Conservation (phyloP, 2,113 vertebrate species). For the Pterocles gutturalis region DNA sequence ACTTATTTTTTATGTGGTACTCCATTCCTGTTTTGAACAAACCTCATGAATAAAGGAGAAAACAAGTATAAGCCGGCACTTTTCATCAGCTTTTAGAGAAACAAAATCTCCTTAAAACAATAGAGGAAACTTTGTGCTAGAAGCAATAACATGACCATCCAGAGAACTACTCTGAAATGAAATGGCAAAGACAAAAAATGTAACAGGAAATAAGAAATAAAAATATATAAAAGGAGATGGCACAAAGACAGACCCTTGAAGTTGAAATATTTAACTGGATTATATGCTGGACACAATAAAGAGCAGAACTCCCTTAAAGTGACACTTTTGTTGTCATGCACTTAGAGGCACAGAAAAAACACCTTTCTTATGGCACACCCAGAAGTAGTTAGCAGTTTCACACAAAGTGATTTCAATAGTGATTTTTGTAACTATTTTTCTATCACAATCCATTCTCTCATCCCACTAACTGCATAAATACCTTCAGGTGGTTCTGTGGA, state of each 20-base stretch:
- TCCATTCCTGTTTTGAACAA: background rate
- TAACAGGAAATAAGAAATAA: background rate
- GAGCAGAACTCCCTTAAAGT: slow-evolving; percentile 1
- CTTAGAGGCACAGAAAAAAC: slow-evolving; percentile 47
- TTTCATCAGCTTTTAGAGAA: background rate
- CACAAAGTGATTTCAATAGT: background rate
- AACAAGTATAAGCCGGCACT: background rate
- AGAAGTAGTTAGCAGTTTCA: slow-evolving; percentile 5
- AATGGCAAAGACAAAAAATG: background rate
- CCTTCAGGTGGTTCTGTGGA: background rate
- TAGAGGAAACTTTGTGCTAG: background rate
- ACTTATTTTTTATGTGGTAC: background rate
- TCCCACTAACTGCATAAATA: background rate
- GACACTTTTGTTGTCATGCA: slow-evolving; percentile 5
- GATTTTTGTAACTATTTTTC: slow-evolving; percentile 39
- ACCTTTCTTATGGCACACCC: background rate
- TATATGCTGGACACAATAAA: slow-evolving; percentile 50
- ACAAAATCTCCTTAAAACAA: background rate
- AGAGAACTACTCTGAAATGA: background rate
- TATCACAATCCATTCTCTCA: background rate
- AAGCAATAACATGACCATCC: background rate
- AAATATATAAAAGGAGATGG: background rate
- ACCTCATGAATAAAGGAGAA: background rate
- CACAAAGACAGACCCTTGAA: slow-evolving; percentile 28
- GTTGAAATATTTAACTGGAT: slow-evolving; percentile 59